Percentiles rank a stretch among this genome's conserved stretches.
Conservation (phyloP, 2,113 vertebrate genomes). For the Eulemur rufifrons region DNA sequence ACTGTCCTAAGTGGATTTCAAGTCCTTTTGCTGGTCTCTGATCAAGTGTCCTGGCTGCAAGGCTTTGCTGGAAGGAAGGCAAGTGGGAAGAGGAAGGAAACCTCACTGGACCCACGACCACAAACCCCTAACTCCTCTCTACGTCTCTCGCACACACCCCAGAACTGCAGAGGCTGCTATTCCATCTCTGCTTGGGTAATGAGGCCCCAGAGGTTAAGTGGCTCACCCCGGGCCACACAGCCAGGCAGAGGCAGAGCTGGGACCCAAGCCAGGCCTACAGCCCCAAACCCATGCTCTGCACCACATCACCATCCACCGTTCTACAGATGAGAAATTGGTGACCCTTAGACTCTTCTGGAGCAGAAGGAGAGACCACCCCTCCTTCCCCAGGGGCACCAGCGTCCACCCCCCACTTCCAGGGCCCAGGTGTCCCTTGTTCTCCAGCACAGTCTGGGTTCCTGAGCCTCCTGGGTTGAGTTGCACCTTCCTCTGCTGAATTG, state of each 20-base stretch:
- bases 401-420: background rate
- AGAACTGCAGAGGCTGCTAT: background rate
- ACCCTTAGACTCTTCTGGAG: background rate
- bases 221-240: background rate
- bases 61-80: background rate
- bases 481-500: conserved; percentile 75
- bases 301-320: background rate
- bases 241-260: background rate
- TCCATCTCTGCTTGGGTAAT: background rate
- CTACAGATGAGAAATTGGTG: background rate
- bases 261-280: background rate
- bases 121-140: background rate
- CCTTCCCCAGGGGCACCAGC: background rate
- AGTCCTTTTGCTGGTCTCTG: background rate
- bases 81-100: background rate
- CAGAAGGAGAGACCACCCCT: background rate
- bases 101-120: background rate
- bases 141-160: background rate
- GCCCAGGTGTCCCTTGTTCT: background rate
- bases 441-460: background rate
- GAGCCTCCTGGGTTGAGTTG: background rate
- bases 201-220: background rate
- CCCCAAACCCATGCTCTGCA: background rate
- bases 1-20: background rate
- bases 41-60: background rate